A percentile compares a stretch with the other conserved stretches of the same genome.
Conservation (phyloP, 1,140 invertebrate genomes). For the Drosophila orena region DNA sequence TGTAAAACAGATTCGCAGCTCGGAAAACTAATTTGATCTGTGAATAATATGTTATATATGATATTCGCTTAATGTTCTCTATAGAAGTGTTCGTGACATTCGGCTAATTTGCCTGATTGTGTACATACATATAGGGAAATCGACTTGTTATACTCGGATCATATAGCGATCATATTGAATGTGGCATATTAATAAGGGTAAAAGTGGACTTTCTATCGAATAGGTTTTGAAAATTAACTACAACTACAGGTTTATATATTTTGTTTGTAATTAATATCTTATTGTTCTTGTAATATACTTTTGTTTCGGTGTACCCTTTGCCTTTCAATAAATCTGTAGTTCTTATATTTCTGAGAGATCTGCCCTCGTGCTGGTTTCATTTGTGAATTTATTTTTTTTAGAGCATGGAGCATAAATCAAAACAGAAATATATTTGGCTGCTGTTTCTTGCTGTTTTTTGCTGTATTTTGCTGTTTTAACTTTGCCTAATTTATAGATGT, state of each 20-base stretch:
- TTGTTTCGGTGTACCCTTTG: slow-evolving; percentile 7
- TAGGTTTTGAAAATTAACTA: no score
- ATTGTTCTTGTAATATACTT: neutral
- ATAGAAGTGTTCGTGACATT: slow-evolving; percentile 63
- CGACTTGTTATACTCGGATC: neutral
- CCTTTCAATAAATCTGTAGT: slow-evolving; percentile 28
- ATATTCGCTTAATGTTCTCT: slow-evolving; percentile 8
- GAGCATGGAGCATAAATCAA: slow-evolving; percentile 59
- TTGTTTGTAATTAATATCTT: no score
- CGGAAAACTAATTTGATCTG: slow-evolving; percentile 49
- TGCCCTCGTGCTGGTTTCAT: slow-evolving; percentile 55
- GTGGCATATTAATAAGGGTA: no score
- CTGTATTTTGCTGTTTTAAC: slow-evolving; percentile 15
- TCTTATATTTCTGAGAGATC: slow-evolving; percentile 36
- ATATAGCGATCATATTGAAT: no score
- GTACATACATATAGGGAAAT: slow-evolving; percentile 10
- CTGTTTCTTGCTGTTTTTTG: slow-evolving; percentile 16
- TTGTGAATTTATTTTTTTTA: slow-evolving; percentile 28
- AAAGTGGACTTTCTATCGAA: no score
- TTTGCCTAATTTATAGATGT: slow-evolving; percentile 27
- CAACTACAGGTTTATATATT: no score
- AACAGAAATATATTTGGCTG: slow-evolving; percentile 43
- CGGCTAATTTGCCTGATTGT: slow-evolving; percentile 51
- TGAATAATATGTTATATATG: slow-evolving; percentile 44
- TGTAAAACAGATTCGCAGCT: slow-evolving; percentile 32